Base-by-base conservation (phyloP, 2,888 invertebrate species). In the Anthophora plumipes region DNA sequence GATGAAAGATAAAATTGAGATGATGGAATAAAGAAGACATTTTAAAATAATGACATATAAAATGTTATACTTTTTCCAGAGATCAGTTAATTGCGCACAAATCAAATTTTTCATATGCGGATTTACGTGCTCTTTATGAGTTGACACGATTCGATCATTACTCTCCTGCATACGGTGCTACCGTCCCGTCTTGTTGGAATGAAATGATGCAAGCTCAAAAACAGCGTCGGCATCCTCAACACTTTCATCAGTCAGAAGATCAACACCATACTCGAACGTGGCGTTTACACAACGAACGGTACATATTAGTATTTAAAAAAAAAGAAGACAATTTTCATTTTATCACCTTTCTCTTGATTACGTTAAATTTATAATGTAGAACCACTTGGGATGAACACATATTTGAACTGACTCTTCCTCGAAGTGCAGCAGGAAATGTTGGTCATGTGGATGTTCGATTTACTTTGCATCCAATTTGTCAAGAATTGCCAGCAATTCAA, bases 341-440 rank as follows among this genome's bases (percentile, higher is more conserved):
- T 17, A 9, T 41, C 12, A 39, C n/a, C 17, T 59, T 39, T 31
- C 60, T 8, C 59, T 57, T 59, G n/a, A 43, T 55, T 60, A 66
- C 31, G 22, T 25, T 68, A 12, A 25, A 9, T n/a, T 67, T 54
- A 41, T 64, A 63, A 50, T 61, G 6, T 70, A 91, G 91, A 67
- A 95, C 97, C 31, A 98, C 98, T 0, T 98, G 98, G 97, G 98
- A 98, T 91, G 98, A 98, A 91, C 98, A 98, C 90, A 95, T 98
- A 39, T 96, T 98, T 89, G 98, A 98, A 92, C 94, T 98, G 9
- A 97, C 98, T 0, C 92, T 98, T 70, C 97, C 98, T 0, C 96
- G 96, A 84, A 96, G 96, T 64, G 95, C 96, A 2, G 88, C 91
- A 9, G 92, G 92, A 70, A 95, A 96, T 48, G 94, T 98, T 72